phyloP scores from a whole-genome alignment of 2,888 invertebrate species.

The Lumbricus terrestris region DNA sequence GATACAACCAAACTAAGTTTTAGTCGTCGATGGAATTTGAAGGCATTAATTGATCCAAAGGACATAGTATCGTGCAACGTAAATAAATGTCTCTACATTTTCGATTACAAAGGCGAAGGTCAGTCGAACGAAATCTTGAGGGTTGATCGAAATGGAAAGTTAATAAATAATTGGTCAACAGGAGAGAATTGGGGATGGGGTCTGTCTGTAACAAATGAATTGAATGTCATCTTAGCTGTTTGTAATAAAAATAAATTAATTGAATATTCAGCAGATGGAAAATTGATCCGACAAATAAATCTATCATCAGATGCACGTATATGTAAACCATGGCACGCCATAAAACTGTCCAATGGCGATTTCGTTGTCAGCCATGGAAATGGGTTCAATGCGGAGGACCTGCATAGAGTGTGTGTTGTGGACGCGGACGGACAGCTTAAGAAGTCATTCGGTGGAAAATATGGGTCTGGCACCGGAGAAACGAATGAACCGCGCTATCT shows the following conservation, averaged over 20 bases:
- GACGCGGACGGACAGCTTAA: no score
- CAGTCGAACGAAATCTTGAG: not conserved
- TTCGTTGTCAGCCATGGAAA: no score
- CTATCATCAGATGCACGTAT: no score
- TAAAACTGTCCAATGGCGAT: no score
- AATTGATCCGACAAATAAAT: not conserved
- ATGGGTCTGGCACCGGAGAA: no score
- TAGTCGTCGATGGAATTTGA: not conserved
- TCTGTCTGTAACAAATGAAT: not conserved
- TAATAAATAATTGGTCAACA: not conserved
- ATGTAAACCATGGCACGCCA: no score
- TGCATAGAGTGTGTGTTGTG: no score
- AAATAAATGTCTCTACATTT: not conserved
- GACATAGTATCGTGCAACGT: not conserved
- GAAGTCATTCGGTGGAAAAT: no score
- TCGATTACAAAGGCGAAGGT: not conserved
- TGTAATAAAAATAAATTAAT: no score
- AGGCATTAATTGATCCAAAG: not conserved
- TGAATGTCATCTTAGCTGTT: no score
- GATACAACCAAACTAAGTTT: not conserved
- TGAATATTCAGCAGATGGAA: not conserved
- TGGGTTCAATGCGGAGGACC: no score
- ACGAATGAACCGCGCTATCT: no score
- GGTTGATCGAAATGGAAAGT: not conserved
- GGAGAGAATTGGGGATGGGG: not conserved